Base-by-base conservation (phyloP, 92 coral and sea anemone genomes). In the Zoanthus sansibaricus region DNA sequence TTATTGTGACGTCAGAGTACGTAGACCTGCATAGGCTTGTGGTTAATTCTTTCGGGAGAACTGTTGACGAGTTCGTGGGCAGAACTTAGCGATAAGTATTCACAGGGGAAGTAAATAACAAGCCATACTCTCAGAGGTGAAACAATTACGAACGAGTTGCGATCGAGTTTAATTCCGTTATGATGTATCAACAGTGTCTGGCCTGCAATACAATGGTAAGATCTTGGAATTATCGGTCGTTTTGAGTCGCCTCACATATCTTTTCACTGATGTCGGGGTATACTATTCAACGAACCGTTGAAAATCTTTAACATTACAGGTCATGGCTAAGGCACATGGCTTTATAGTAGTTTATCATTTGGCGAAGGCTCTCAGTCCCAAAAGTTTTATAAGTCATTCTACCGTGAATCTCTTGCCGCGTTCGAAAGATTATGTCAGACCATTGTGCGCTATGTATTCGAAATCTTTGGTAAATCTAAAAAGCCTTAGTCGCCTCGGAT, bases 201-300 rank as follows among this genome's bases (percentile, higher is more conserved):
- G 85, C 85, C 17, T 80, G 85, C 66, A 80, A 80, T 17, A 66
- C 75, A 1, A 80, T 80, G 85, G 85, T 80, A 67, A 80, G 85
- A 37, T 1, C 45, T 6, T 4, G 25, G 15, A 66, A 5, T 17
- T 49, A 5, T 18, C 18, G 6, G 42, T 12, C 30, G 47, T 33
- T 33, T 47, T 25, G 5, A 66, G n/a, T 80, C 6, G 6, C 45
- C 69, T 69, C 15, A 32, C 17, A 2, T 20, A 37, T 64, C 44
- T n/a, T 66, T 66, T 11, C 7, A 66, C 21, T 54, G 54, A 69
- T 31, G n/a, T 80, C 66, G 20, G 74, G 46, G 20, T 66, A 49
- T 30, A 9, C 16, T 3, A 14, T 64, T 80, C 75, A 80, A n/a
- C 75, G 85, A 80, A 80, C 85, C 85, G 75, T 80, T 80, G 62